Evolutionary conservation across 2,888 invertebrate species (phyloP).

Genomic region (Agriopis aurantiaria): DNA sequence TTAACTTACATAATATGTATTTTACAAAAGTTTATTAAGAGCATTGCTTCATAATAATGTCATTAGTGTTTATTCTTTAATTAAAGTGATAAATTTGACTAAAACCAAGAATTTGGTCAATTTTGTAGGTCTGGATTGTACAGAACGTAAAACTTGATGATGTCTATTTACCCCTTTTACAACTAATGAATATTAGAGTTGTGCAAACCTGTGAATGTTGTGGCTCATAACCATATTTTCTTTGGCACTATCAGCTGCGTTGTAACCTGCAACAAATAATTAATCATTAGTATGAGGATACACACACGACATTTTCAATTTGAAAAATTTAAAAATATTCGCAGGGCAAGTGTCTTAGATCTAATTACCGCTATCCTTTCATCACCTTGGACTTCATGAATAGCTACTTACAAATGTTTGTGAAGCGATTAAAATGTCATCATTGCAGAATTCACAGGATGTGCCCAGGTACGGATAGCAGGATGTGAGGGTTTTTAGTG

Average conservation of each 20-base stretch:
- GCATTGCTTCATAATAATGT: too few relatives aligned
- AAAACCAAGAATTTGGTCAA: too few relatives aligned
- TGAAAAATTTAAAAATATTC: not conserved
- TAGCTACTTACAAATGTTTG: not conserved
- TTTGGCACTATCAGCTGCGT: conserved; percentile 71
- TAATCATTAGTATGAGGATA: not conserved
- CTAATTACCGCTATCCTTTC: not conserved
- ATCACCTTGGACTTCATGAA: not conserved
- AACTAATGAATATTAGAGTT: too few relatives aligned
- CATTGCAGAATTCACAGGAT: conserved; percentile 5
- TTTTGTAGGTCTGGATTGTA: too few relatives aligned
- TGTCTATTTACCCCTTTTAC: too few relatives aligned
- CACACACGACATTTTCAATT: not conserved
- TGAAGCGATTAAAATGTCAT: not conserved
- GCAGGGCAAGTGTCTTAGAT: too few relatives aligned
- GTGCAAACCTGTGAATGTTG: conserved; percentile 78
- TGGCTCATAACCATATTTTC: conserved; percentile 84
- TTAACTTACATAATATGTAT: too few relatives aligned
- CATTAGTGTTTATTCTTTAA: too few relatives aligned
- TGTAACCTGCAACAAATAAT: conserved; percentile 75
- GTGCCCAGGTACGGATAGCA: conserved; percentile 22
- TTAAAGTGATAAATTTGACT: too few relatives aligned
- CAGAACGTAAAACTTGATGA: too few relatives aligned
- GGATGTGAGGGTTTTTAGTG: conserved; percentile 49
- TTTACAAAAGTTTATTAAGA: too few relatives aligned